These are phyloP conservation scores for Cheiracanthium punctorium DNA, from an alignment of 2,888 invertebrate species.

Conservation along the genomic window DNA sequence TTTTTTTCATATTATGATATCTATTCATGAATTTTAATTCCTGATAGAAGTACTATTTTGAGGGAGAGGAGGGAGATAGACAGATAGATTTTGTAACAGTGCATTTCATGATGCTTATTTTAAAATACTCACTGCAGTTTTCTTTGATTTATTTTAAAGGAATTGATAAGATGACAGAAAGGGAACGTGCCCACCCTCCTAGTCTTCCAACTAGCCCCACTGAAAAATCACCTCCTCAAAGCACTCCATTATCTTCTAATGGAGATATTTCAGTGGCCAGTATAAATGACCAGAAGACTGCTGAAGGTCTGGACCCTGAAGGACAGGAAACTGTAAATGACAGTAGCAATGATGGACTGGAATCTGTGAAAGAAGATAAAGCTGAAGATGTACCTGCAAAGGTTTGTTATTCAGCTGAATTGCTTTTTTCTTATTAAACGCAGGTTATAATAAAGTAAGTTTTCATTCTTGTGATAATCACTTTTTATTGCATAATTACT, in stretches of 20 bases:
- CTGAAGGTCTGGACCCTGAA: slow-evolving; percentile 64
- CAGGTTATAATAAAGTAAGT: no score
- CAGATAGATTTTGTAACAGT: no score
- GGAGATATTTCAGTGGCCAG: not conserved
- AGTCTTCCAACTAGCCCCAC: slow-evolving; percentile 67
- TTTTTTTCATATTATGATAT: no score
- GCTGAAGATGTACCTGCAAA: not conserved
- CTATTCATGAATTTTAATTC: no score
- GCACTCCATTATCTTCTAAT: not conserved
- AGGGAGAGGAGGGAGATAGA: no score
- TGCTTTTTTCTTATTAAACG: no score
- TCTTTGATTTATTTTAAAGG: slow-evolving; percentile 77
- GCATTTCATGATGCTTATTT: no score
- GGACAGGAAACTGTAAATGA: slow-evolving; percentile 49
- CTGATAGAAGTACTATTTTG: no score
- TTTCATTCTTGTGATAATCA: no score
- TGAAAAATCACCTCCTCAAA: slow-evolving; percentile 40
- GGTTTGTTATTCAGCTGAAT: slow-evolving; percentile 16
- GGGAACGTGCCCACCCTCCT: slow-evolving; percentile 88
- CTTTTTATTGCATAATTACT: no score
- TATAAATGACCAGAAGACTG: not conserved
- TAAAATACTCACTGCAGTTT: not conserved
- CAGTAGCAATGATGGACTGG: slow-evolving; percentile 12
- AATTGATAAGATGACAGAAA: slow-evolving; percentile 94
- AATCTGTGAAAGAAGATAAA: slow-evolving; percentile 14